A percentile compares a stretch with the other conserved stretches of the same genome.
Conservation (phyloP, 2,113 vertebrate genomes). For the Merops nubicus region DNA sequence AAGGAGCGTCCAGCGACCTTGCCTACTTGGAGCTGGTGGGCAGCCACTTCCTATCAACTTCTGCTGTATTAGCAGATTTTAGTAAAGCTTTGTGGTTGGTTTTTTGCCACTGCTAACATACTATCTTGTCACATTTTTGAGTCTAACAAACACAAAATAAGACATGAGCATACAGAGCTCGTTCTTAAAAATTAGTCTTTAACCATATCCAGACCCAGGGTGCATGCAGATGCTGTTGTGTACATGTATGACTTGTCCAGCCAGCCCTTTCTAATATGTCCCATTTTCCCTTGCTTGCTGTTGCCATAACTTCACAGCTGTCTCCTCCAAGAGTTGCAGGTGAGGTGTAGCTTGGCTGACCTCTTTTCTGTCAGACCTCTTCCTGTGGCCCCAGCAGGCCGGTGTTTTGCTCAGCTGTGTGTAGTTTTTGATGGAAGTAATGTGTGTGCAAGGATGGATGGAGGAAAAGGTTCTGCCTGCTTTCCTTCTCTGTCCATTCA, state of each 20-base stretch:
- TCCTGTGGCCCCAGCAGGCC: neutral
- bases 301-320: conserved; percentile 19
- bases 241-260: neutral
- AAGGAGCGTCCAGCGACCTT: neutral
- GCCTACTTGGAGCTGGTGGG: neutral
- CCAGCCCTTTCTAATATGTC: neutral
- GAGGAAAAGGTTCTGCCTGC: neutral
- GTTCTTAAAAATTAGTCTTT: neutral
- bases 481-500: neutral
- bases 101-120: neutral
- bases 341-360: conserved; percentile 56
- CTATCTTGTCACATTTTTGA: neutral
- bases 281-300: neutral
- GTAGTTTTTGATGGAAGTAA: neutral
- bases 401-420: neutral
- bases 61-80: neutral
- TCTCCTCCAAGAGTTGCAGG: conserved; percentile 39
- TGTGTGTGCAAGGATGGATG: neutral
- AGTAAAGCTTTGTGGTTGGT: neutral
- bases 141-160: neutral
- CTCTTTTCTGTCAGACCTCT: neutral
- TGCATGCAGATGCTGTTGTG: neutral
- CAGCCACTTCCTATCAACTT: neutral
- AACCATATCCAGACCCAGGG: neutral
- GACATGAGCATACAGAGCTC: neutral